Evolutionary conservation across 2,113 vertebrate species (phyloP), one percentile per base, ranked within the genome.

Genomic region (Sinosuthora webbiana): DNA sequence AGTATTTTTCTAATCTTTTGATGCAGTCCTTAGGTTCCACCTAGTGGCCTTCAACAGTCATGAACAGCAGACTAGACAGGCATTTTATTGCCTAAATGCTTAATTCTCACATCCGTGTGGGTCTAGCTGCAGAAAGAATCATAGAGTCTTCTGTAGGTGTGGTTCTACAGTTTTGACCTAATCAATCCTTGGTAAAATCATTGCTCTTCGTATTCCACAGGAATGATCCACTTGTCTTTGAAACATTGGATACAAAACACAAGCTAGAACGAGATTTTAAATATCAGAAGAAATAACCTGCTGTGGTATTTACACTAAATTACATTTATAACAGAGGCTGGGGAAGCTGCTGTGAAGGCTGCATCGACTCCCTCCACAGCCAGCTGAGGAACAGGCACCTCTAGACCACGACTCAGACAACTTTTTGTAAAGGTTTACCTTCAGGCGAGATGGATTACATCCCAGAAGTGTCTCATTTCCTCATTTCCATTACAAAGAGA

Each of bases 1-100:
- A 28, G 10, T 9, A 6, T 3, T 68, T 57, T 39, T 41, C 19
- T 28, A 7, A 9, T 12, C n/a, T 30, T 80, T 68, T 94, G 52
- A 19, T 2, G 0, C 70, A 50, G 94, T 95, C 28, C 86, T 93
- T 83, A 67, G 73, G 95, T 89, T 90, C 97, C 96, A 96, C 76
- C 95, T 96, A 93, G 90, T 64, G 97, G 91, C 30, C 70, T 73
- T 83, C 28, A 56, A 5, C 69, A 71, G 88, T 35, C 60, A 84
- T 19, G 35, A 81, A 44, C 56, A 37, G 50, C 50, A 80, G 27
- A 37, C 31, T n/a, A 30, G 13, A 25, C 0, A 22, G 11, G 15
- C 7, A 21, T 76, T 82, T 49, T 53, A 53, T 25, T 30, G 53
- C 68, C n/a, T n/a, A 45, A 70, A 44, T 11, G 18, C 47, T 85